Base-by-base conservation (phyloP, 2,888 invertebrate species). In the Dynastes hyllus region DNA sequence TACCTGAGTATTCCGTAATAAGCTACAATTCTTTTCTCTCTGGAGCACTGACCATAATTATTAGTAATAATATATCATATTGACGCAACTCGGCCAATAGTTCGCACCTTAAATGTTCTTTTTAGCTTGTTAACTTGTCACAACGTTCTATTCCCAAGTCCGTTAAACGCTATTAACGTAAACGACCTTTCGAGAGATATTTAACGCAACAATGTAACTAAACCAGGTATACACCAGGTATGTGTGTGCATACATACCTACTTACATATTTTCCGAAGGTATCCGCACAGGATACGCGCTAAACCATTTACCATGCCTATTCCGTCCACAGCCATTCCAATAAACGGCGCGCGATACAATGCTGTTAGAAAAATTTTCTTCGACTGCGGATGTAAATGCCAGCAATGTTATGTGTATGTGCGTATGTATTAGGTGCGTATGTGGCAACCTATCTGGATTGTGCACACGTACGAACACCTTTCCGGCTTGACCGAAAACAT, bases 331-430 rank as follows among this genome's bases (percentile, higher is more conserved):
- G 29, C 29, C 63, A 63, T 63, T 63, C 63, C 55, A 55, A n/a
- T 55, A 55, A 55, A 22, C 55, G 45, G 45, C 11, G 45, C 16
- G 22, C 55, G 55, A 58, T 58, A 63, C 32, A 63, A 63, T 63
- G 29, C 27, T 22, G 27, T 32, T 63, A 63, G 63, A 63, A 63
- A 63, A 63, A 63, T 22, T 27, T 63, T 63, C 63, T 29, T 32
- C 63, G 32, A 63, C 29, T 63, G 32, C 63, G 71, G 71, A 71
- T 71, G 71, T 55, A 71, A 71, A 55, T 55, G 29, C 71, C 71
- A 29, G 32, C 53, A 45, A 37, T 8, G 45, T 45, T 45, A 45
- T 45, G 8, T 45, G 45, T 37, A 37, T 37, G 61, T 61, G 61
- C 50, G 70, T 51, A 50, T 70, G 61, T 27, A 53, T 53, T 53